Evolutionary conservation across 2,888 invertebrate genomes (phyloP).

Genomic region (Metellina segmentata): DNA sequence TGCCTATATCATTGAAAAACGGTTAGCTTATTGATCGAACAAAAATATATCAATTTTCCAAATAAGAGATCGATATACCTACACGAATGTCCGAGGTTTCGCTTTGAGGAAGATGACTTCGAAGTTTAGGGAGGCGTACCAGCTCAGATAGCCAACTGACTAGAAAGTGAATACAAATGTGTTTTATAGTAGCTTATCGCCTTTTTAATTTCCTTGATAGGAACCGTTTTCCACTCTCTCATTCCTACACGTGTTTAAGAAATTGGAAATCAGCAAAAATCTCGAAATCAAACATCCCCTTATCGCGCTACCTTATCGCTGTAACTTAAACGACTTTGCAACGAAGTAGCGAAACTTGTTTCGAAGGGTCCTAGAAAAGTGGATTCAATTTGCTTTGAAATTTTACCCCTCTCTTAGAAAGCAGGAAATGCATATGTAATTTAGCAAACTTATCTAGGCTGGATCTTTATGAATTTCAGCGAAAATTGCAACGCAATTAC

Average conservation of each 20-base stretch:
- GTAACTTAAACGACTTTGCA: background rate
- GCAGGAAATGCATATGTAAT: background rate
- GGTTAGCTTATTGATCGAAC: no score
- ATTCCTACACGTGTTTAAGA: constrained; percentile 23
- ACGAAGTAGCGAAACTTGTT: background rate
- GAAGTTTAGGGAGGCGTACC: background rate
- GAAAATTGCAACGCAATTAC: background rate
- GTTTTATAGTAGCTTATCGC: constrained; percentile 13
- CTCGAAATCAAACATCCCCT: constrained; percentile 24
- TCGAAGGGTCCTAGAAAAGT: background rate
- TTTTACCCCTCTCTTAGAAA: background rate
- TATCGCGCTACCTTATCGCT: constrained; percentile 20
- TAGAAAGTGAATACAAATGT: background rate
- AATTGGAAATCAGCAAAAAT: constrained; percentile 11
- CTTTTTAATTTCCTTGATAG: constrained; percentile 24
- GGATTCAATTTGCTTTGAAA: background rate
- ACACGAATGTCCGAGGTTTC: no score
- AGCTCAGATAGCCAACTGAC: background rate
- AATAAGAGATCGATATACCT: no score
- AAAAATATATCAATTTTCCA: no score
- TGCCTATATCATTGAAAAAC: no score
- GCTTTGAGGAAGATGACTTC: background rate
- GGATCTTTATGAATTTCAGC: background rate
- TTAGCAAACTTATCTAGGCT: background rate
- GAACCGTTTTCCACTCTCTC: constrained; percentile 20